Evolutionary conservation across 1,140 invertebrate species (phyloP).

Genomic region (Teleogryllus occipitalis): DNA sequence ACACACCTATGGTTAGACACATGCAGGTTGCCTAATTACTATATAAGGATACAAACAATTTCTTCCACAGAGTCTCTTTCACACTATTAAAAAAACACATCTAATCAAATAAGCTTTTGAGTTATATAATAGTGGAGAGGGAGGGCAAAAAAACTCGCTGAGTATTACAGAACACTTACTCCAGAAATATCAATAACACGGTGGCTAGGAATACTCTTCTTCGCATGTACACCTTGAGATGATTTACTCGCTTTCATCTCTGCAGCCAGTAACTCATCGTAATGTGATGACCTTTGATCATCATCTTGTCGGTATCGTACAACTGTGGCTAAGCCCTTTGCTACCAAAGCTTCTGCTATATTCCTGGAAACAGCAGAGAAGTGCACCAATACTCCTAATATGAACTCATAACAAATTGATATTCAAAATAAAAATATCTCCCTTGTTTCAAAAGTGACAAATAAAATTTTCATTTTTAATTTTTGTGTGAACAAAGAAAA

Average conservation of each 20-base stretch:
- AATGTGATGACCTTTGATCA: slow-evolving; percentile 88
- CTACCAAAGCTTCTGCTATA: slow-evolving; percentile 87
- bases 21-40: too few species aligned
- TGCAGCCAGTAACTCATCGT: slow-evolving; percentile 88
- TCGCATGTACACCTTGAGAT: slow-evolving; percentile 70
- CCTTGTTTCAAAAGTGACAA: not conserved
- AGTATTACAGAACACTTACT: not conserved
- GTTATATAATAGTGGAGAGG: too few species aligned
- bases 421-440: slow-evolving; percentile 9
- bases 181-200: slow-evolving; percentile 83
- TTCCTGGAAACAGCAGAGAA: slow-evolving; percentile 51
- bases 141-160: not conserved
- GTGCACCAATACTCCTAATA: not conserved
- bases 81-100: too few species aligned
- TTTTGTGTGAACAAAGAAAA: not conserved
- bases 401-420: not conserved
- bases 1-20: too few species aligned
- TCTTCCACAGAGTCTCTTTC: too few species aligned
- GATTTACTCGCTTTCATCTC: slow-evolving; percentile 88
- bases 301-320: slow-evolving; percentile 90
- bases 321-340: slow-evolving; percentile 86
- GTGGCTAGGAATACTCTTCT: slow-evolving; percentile 70
- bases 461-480: too few species aligned
- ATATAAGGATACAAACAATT: too few species aligned
- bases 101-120: too few species aligned